phyloP scores from a whole-genome alignment of 1,140 invertebrate genomes.

The Aphaenogaster rudis region DNA sequence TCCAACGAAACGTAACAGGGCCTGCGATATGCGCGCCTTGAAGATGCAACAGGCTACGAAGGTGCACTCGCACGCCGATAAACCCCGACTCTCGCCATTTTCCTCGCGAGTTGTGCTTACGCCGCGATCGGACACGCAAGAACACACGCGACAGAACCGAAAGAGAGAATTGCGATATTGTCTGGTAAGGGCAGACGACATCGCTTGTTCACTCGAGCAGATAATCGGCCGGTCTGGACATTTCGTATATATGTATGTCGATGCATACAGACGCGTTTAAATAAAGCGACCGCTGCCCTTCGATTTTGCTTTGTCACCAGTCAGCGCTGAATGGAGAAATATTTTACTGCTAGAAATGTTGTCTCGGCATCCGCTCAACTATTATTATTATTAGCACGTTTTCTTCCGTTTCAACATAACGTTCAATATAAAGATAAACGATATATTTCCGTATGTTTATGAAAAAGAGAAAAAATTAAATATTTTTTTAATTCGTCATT shows the following conservation, averaged over 20 bases:
- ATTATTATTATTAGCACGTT: neutral
- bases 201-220: conserved; percentile 69
- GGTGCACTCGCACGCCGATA: conserved; percentile 48
- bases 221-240: conserved; percentile 74
- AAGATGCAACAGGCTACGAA: conserved; percentile 71
- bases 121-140: conserved; percentile 23
- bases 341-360: neutral
- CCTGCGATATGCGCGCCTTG: conserved; percentile 5
- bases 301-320: conserved; percentile 46
- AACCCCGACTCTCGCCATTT: conserved; percentile 10
- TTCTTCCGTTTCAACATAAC: neutral
- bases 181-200: conserved; percentile 64
- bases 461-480: neutral
- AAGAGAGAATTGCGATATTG: conserved; percentile 75
- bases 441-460: neutral
- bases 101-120: conserved; percentile 21
- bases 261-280: neutral
- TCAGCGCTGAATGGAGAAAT: neutral
- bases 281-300: conserved; percentile 15
- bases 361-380: neutral
- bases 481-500: neutral
- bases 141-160: conserved; percentile 1
- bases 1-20: conserved; percentile 58
- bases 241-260: conserved; percentile 32
- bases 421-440: neutral